These are phyloP conservation scores for Clarias batrachus DNA, from an alignment of 2,113 vertebrate species.

Conservation along the genomic window DNA sequence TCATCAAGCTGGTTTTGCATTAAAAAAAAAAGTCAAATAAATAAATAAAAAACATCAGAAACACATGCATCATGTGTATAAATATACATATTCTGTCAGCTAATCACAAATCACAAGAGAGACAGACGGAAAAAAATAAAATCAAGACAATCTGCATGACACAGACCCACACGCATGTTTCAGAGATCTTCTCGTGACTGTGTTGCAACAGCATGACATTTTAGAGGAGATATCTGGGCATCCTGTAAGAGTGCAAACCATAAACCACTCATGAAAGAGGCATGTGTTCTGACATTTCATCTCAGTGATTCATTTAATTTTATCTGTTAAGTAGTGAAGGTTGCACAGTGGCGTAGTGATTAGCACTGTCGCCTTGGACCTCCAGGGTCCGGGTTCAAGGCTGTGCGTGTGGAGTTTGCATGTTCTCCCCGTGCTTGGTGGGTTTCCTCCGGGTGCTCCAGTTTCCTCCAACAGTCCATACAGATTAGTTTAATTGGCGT, in stretches of 20 bases:
- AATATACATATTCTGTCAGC: background rate
- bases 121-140: background rate
- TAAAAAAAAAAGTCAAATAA: background rate
- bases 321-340: no score
- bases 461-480: no score
- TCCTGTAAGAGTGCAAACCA: background rate
- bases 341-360: background rate
- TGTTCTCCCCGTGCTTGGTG: no score
- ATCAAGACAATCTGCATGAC: conserved; percentile 2
- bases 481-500: no score
- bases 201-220: background rate
- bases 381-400: no score
- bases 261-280: background rate
- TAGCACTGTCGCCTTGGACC: no score
- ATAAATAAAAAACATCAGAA: background rate
- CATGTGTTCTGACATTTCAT: background rate
- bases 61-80: background rate
- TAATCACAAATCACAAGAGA: background rate
- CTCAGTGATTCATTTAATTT: background rate
- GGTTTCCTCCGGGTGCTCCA: no score
- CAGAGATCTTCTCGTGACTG: background rate
- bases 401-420: no score
- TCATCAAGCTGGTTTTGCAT: background rate
- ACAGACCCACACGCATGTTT: background rate
- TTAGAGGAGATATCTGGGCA: conserved; percentile 8